Evolutionary conservation across 2,888 invertebrate genomes (phyloP), one percentile per base, ranked within the genome.

Genomic region (Idaea aversata): DNA sequence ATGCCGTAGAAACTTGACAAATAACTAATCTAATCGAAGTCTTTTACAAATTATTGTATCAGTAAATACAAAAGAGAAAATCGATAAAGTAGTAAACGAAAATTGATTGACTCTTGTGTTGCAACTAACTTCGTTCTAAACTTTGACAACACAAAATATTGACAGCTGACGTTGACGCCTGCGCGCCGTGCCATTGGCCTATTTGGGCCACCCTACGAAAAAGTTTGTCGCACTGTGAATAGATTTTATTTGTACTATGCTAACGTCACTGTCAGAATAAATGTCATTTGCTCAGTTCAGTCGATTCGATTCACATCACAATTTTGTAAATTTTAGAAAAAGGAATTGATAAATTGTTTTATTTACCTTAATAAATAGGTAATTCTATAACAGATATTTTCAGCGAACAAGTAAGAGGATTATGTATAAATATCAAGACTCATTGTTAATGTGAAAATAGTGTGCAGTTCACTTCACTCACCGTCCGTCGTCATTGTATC

Each of bases 381-480:
- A 47, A 10, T 47, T 47, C 5, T 47, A 4, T 47, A 47, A 47
- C 4, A 7, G 7, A 47, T 47, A 47, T 47, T 47, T 47, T 10
- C 7, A 7, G 47, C 13, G 10, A 47, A 10, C 47, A 7, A 47
- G 47, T 5, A 47, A 47, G 3, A 47, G 47, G 13, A 47, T 47
- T 47, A 5, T 10, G 13, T 47, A 13, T 47, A 47, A 10, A 47
- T 10, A 13, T 47, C 47, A 47, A 47, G 47, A 13, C 47, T 10
- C 13, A 47, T 7, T 47, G 47, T 3, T 47, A 47, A 10, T 47
- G 7, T 47, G 47, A 47, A 47, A 10, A 47, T 67, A 61, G 63
- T 63, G 70, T 68, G 67, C 67, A 70, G 67, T 67, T 67, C 61
- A 47, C 59, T 61, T 67, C 36, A 62, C 62, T 69, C 69, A 66